Evolutionary conservation across 23 tunicate species (phyloP), one percentile per base, ranked within the genome.

Genomic region (Styela clava): DNA sequence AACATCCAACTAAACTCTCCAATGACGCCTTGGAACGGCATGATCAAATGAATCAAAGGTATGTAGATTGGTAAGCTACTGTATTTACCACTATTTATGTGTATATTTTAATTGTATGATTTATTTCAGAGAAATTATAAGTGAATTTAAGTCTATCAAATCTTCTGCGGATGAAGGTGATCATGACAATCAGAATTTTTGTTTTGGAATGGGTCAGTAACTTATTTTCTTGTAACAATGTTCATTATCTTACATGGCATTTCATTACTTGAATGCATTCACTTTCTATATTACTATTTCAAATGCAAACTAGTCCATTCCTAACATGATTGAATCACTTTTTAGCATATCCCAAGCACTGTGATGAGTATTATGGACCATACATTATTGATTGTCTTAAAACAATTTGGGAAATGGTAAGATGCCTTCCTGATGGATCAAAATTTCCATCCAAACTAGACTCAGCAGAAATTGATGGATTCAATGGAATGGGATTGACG

Each of bases 141-240:
- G 29, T 2, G n/a, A 19, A 2, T 68, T 81, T 21, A 68, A 68
- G 18, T 0, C 5, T 18, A 81, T 30, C 62, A 33, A 0, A 33
- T 18, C 31, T 9, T 64, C 74, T 68, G 78, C 84, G 18, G 84
- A 81, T 81, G 2, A 12, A 67, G 84, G 84, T 12, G 35, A 33
- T 1, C 36, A 32, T 16, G 27, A 26, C 30, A 69, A 32, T 29
- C 84, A 81, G 71, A 69, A 35, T 12, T 32, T 67, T 34, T 81
- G 84, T 65, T 68, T 81, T 81, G 84, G 84, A 33, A 68, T 81
- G 24, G 78, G 84, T 81, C 31, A 65, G 27, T n/a, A n/a, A n/a
- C n/a, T n/a, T n/a, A n/a, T n/a, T n/a, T n/a, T n/a, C n/a, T n/a
- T n/a, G n/a, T n/a, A n/a, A n/a, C n/a, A n/a, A n/a, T n/a, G n/a